Base-by-base conservation (phyloP, 2,888 invertebrate genomes). In the Onthophagus sagittarius region DNA sequence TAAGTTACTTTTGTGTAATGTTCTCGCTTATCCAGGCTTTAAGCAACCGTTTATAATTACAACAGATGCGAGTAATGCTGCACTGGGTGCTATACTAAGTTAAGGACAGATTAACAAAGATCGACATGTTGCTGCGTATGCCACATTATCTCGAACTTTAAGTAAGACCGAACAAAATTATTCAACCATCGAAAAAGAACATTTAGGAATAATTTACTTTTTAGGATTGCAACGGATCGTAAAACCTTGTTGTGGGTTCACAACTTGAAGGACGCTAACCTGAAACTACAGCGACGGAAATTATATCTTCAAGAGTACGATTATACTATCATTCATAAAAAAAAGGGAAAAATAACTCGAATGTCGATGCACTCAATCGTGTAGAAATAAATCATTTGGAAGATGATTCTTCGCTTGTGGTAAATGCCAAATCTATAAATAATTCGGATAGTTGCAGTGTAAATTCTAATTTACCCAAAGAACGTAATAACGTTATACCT, bases 191-290 rank as follows among this genome's bases (percentile, higher is more conserved):
- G 64, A 64, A 64, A 63, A 64, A n/a, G 64, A 64, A 13, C 64
- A 5, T 64, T 64, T 64, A 64, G 64, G 7, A 7, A 14, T 64
- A 7, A 64, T 64, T 13, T 64, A 64, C 15, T 2, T 15, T 85
- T 85, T 71, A 77, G 62, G 6, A 79, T 85, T 9, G 33, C 80
- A 4, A 85, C 80, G 0, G 83, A 85, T 73, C 84, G 85, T 73
- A 73, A 76, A 76, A 82, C 83, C 0, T 75, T 84, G 32, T 78
- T 76, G 0, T 84, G 82, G 81, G 73, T 85, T 4, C 79, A 81
- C 62, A 81, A 76, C 15, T 62, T 78, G 0, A 83, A 82, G 75
- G 81, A 83, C 3, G 15, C 0, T 64, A 64, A 64, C 13, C 15
- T 64, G 15, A 64, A 64, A 23, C 23, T 23, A 23, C 23, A 23